phyloP scores from a whole-genome alignment of 2,113 vertebrate species.

The Mystacornis crossleyi region DNA sequence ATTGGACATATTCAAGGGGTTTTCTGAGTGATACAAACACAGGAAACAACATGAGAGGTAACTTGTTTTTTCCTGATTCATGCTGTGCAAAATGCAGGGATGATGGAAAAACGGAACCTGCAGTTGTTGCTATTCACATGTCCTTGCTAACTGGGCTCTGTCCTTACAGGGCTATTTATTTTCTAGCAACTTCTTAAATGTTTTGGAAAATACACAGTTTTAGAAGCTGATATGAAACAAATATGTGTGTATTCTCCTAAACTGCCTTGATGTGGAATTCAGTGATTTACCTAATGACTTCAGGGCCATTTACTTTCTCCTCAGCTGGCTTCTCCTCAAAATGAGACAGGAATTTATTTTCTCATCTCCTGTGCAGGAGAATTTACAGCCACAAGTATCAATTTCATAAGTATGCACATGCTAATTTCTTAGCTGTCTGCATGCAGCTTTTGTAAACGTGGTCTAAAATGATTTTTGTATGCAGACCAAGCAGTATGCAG shows the following conservation, averaged over 20 bases:
- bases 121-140: background rate
- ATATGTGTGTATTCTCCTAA: background rate
- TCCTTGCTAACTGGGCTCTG: background rate
- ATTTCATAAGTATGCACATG: background rate
- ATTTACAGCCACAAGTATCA: background rate
- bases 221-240: background rate
- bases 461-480: background rate
- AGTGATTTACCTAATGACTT: background rate
- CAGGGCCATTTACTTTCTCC: background rate
- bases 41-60: slow-evolving; percentile 36
- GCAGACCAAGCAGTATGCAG: background rate
- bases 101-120: background rate
- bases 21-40: slow-evolving; percentile 58
- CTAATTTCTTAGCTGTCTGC: background rate
- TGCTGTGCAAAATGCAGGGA: background rate
- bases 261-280: background rate
- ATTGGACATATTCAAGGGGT: slow-evolving; percentile 37
- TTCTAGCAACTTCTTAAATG: background rate
- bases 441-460: background rate
- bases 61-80: background rate
- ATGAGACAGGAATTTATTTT: background rate
- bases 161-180: background rate
- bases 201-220: background rate
- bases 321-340: background rate
- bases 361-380: background rate